These are phyloP conservation scores for Acleris literana DNA, from an alignment of 2,888 invertebrate species.

Conservation along the genomic window DNA sequence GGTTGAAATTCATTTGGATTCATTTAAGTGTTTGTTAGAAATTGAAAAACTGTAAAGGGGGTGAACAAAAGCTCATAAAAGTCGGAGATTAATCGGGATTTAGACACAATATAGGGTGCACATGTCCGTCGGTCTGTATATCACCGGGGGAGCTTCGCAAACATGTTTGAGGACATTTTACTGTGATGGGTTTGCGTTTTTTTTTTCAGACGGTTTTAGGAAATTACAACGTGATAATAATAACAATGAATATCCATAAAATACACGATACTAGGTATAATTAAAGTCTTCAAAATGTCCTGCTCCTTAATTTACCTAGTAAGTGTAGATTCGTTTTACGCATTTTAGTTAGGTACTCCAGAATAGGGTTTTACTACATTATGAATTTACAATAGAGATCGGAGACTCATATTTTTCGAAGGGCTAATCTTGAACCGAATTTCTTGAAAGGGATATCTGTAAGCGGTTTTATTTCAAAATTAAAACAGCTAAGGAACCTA, in stretches of 20 bases:
- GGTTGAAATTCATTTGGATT: constrained; percentile 42
- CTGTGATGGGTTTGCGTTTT: not conserved
- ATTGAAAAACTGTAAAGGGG: constrained; percentile 66
- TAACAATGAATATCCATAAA: not conserved
- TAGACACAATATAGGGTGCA: constrained; percentile 75
- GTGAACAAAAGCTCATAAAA: constrained; percentile 80
- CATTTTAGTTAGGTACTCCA: too few relatives aligned
- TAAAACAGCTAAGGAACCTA: too few relatives aligned
- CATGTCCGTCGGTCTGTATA: constrained; percentile 63
- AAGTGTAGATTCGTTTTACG: too few relatives aligned
- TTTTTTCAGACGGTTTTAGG: not conserved
- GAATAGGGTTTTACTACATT: too few relatives aligned
- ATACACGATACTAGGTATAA: too few relatives aligned
- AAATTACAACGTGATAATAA: not conserved
- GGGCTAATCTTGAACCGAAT: too few relatives aligned
- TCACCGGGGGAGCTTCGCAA: constrained; percentile 39
- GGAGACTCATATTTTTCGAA: too few relatives aligned
- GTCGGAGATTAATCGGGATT: constrained; percentile 82
- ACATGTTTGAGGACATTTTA: constrained; percentile 1
- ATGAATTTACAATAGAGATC: too few relatives aligned
- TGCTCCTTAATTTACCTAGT: too few relatives aligned
- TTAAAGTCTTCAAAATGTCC: too few relatives aligned
- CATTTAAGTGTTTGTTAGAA: constrained; percentile 53
- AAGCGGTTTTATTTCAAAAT: too few relatives aligned
- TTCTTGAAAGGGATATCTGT: too few relatives aligned